Percentiles rank a stretch among this genome's conserved stretches.
These are phyloP conservation scores for Tachysurus vachellii DNA, from an alignment of 2,113 vertebrate genomes.

Conservation along the genomic window DNA sequence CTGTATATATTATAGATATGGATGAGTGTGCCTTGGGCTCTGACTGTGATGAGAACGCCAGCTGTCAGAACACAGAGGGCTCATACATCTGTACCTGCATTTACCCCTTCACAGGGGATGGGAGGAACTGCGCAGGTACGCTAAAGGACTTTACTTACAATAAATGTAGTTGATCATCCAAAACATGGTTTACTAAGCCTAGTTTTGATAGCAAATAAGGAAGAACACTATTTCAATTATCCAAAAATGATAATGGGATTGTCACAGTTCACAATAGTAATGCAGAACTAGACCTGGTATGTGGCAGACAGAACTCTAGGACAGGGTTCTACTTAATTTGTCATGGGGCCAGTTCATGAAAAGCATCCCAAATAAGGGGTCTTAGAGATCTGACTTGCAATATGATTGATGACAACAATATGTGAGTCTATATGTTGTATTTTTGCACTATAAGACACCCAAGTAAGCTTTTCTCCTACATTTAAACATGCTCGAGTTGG, in stretches of 20 bases:
- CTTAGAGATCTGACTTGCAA: too few species aligned
- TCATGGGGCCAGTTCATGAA: too few species aligned
- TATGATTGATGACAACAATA: too few species aligned
- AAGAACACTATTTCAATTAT: not conserved
- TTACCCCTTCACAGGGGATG: constrained; percentile 86
- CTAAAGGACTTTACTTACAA: not conserved
- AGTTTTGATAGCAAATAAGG: not conserved
- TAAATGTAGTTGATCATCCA: not conserved
- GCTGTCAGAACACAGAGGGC: constrained; percentile 90
- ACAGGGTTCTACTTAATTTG: too few species aligned
- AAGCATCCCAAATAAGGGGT: too few species aligned
- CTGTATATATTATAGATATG: constrained; percentile 76
- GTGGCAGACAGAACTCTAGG: not conserved
- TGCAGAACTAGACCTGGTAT: not conserved
- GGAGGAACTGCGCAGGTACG: constrained; percentile 91
- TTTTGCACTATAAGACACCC: too few species aligned
- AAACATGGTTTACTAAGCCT: not conserved
- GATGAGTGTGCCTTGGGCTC: constrained; percentile 95
- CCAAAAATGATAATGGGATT: not conserved
- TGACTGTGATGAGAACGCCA: constrained; percentile 84
- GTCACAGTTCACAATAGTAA: not conserved
- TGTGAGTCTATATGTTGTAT: too few species aligned
- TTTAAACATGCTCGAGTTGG: too few species aligned
- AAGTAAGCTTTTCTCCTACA: too few species aligned
- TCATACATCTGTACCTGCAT: constrained; percentile 88